Base-by-base conservation (phyloP, 2,797 vertebrate species). In the Ctenosaura bakeri region DNA sequence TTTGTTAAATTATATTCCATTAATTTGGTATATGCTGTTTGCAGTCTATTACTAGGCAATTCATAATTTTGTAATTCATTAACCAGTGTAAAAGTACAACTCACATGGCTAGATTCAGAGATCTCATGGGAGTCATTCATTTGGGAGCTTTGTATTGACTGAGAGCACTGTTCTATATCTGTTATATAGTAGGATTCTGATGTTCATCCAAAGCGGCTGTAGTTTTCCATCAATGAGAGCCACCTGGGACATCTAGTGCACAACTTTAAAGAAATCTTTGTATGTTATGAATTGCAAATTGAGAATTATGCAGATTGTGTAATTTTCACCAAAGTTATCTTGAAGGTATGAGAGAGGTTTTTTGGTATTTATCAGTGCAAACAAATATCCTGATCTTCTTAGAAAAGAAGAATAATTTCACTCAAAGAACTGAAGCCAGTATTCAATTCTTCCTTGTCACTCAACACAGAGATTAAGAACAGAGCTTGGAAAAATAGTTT, bases 1-100 rank as follows among this genome's bases (percentile, higher is more conserved):
- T 87, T 87, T 35, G 89, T 82, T 87, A 90, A 90, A 83, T 87
- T 83, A 83, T 77, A 87, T 77, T 69, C 66, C 56, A 87, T 87
- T 90, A 90, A 87, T 83, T 77, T 87, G 42, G 24, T 77, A 18
- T 38, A 52, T 71, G 38, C 69, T 87, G 87, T 87, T 83, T 90
- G 85, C 71, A 66, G 32, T n/a, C 80, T 83, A 54, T 90, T 87
- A 87, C 79, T 74, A 69, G 54, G 59, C 50, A 62, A 87, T 90
- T 83, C 78, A 87, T 73, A 90, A 74, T 74, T 86, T 32, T 81
- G 64, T 90, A 59, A 76, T 87, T 83, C 79, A 83, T 87, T 87
- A 87, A 50, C 26, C 46, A 83, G 42, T 76, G 69, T 46, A 82
- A 90, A 90, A 80, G 6, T 69, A 71, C 88, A 54, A 42, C 56